Base-by-base conservation (phyloP, 2,888 invertebrate species). In the Platycheirus albimanus region DNA sequence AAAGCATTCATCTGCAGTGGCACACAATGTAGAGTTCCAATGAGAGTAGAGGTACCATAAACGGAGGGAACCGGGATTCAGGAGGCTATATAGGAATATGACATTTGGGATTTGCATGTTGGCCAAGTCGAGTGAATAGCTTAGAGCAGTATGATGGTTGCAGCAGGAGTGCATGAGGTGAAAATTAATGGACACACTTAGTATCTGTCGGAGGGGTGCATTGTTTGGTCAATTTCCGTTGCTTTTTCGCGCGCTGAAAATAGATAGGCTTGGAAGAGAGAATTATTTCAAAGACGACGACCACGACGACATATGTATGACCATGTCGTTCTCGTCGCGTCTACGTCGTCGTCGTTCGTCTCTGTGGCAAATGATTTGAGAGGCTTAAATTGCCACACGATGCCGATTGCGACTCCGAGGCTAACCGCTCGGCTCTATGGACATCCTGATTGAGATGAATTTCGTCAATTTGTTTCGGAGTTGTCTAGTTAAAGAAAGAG, bases 151-250 rank as follows among this genome's bases (percentile, higher is more conserved):
- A n/a, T n/a, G 28, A 30, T 54, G 33, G 15, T 45, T 52, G 36
- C 69, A 63, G 51, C 66, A 75, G 45, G 47, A 63, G 69, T 24
- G 67, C 81, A 76, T 72, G 77, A 77, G 83, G 78, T 78, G 63
- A 38, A 72, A 78, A 83, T 83, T 83, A 83, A 83, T 83, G 83
- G 72, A 52, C 56, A 30, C 78, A 83, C 83, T 83, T 78, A 78
- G 83, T 83, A 83, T 64, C 71, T 83, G 83, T 83, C 83, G 64
- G 78, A 74, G 83, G 72, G 78, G 83, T 52, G 78, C 78, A 78
- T 83, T 83, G 83, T 83, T 74, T 78, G 78, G 83, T 69, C 78
- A 83, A 69, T 83, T 81, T 78, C 78, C 83, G 78, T 78, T 78
- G 69, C 19, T 58, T 80, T 66, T 78, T 78, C 30, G 38, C 63